These are phyloP conservation scores for Corvus moneduloides DNA, from an alignment of 2,113 vertebrate genomes.

Conservation along the genomic window DNA sequence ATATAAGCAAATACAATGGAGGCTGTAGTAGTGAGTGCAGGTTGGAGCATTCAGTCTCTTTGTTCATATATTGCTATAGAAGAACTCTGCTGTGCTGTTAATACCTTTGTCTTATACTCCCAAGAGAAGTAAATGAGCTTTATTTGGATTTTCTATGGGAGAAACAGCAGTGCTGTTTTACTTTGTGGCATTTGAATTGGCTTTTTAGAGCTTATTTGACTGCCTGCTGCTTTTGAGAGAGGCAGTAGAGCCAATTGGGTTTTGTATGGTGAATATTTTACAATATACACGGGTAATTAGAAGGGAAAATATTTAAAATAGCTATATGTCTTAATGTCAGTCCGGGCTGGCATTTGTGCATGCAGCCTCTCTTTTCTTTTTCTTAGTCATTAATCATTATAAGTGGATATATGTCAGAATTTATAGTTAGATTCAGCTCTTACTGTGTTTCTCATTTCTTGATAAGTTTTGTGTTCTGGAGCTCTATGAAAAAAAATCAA, in stretches of 20 bases:
- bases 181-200: slow-evolving; percentile 63
- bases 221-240: slow-evolving; percentile 55
- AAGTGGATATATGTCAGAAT: slow-evolving; percentile 58
- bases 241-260: slow-evolving; percentile 36
- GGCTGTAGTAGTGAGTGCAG: not conserved
- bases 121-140: slow-evolving; percentile 34
- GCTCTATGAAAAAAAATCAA: not conserved
- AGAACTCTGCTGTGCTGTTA: not conserved
- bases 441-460: slow-evolving; percentile 41
- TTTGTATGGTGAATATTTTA: slow-evolving; percentile 57
- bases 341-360: slow-evolving; percentile 46
- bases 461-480: slow-evolving; percentile 6
- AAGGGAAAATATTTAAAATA: slow-evolving; percentile 73
- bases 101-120: not conserved
- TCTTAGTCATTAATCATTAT: slow-evolving; percentile 73
- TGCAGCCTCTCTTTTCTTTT: slow-evolving; percentile 32
- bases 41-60: not conserved
- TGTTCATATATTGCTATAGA: not conserved
- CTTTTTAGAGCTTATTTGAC: slow-evolving; percentile 50
- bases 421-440: slow-evolving; percentile 36
- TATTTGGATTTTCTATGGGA: slow-evolving; percentile 22
- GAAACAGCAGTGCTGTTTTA: slow-evolving; percentile 19
- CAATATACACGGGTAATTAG: slow-evolving; percentile 74
- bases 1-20: not conserved
- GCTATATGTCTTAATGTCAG: slow-evolving; percentile 60